Evolutionary conservation across 2,113 vertebrate species (phyloP).

Genomic region (Sander lucioperca): DNA sequence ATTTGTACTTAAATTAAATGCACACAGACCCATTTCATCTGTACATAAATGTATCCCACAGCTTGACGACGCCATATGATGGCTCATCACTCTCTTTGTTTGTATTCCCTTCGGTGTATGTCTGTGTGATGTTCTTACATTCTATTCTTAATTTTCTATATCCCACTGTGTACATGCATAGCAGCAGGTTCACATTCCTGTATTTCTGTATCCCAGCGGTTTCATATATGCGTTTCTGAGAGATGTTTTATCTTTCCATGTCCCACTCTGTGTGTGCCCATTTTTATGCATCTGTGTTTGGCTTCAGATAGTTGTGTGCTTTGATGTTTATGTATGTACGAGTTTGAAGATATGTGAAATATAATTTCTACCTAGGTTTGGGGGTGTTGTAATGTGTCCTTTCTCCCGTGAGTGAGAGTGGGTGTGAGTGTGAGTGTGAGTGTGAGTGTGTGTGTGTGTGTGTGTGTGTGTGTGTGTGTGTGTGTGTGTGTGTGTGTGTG

Average conservation of each 20-base stretch:
- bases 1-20: constrained; percentile 60
- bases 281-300: constrained; percentile 49
- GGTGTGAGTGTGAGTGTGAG: no score
- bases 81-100: constrained; percentile 47
- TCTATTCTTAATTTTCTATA: constrained; percentile 52
- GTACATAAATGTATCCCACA: constrained; percentile 26
- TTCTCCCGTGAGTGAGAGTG: background rate
- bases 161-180: constrained; percentile 37
- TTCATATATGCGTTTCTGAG: constrained; percentile 5
- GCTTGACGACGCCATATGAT: constrained; percentile 39
- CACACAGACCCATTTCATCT: constrained; percentile 37
- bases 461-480: background rate
- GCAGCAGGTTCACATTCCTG: constrained; percentile 39
- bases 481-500: background rate
- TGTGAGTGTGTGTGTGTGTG: background rate
- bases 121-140: constrained; percentile 43
- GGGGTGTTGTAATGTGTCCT: background rate
- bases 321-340: constrained; percentile 51
- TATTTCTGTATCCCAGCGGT: constrained; percentile 20
- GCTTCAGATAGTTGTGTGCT: constrained; percentile 21
- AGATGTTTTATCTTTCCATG: constrained; percentile 50
- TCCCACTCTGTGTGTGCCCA: constrained; percentile 20
- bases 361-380: constrained; percentile 34
- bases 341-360: constrained; percentile 36
- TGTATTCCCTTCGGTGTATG: constrained; percentile 49